A percentile compares a stretch with the other conserved stretches of the same genome.
Conservation (phyloP, 2,113 vertebrate species). For the Rostratula benghalensis region DNA sequence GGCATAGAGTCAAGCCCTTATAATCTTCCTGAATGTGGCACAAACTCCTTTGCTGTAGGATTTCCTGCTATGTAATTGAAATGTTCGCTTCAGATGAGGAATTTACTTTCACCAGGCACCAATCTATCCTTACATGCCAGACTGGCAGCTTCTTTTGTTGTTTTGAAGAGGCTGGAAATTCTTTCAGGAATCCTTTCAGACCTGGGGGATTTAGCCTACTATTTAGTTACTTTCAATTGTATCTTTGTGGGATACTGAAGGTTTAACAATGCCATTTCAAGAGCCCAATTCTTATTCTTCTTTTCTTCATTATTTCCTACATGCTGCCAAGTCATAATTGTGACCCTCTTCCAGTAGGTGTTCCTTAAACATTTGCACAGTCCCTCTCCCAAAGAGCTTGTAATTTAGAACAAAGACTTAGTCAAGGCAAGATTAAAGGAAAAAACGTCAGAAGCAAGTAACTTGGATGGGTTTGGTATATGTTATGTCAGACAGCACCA, state of each 20-base stretch:
- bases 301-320: constrained; percentile 52
- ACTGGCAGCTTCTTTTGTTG: constrained; percentile 69
- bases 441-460: neutral
- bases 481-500: neutral
- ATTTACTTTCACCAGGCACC: constrained; percentile 62
- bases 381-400: neutral
- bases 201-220: constrained; percentile 48
- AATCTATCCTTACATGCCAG: constrained; percentile 64
- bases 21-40: neutral
- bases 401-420: constrained; percentile 29
- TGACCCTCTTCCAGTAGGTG: constrained; percentile 32
- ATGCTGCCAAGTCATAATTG: constrained; percentile 9
- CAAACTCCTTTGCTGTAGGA: constrained; percentile 35
- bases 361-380: constrained; percentile 32
- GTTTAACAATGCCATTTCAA: constrained; percentile 50
- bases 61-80: constrained; percentile 59
- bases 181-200: constrained; percentile 61
- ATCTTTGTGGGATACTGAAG: constrained; percentile 60
- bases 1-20: neutral
- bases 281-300: constrained; percentile 17
- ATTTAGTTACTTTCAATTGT: constrained; percentile 54
- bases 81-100: constrained; percentile 12
- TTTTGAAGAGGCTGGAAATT: constrained; percentile 66
- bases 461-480: neutral
- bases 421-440: constrained; percentile 9